Percentiles rank a stretch among this genome's conserved stretches.
Evolutionary conservation across 1,140 invertebrate genomes (phyloP).

Genomic region (Augochlora pura): DNA sequence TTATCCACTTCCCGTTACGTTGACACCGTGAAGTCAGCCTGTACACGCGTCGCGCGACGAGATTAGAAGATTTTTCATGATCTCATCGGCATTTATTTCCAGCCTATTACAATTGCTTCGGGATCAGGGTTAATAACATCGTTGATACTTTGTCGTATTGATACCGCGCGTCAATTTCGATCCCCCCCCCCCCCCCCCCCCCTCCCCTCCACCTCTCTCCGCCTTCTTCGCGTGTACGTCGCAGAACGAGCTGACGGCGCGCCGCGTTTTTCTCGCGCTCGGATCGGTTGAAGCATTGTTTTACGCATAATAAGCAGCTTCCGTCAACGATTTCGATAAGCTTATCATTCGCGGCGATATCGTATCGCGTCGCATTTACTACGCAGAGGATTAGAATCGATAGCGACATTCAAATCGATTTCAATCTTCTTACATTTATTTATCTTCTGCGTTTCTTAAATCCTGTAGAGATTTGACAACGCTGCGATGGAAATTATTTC

Average conservation of each 20-base stretch:
- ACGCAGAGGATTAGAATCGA: not conserved
- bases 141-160: conserved; percentile 12
- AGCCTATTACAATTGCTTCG: conserved; percentile 7
- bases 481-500: no score
- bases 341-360: not conserved
- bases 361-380: not conserved
- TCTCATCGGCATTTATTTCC: conserved; percentile 33
- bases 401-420: not conserved
- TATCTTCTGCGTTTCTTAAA: no score
- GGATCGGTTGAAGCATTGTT: conserved; percentile 16
- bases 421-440: no score
- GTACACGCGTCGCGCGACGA: not conserved
- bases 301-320: conserved; percentile 28
- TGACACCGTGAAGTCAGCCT: not conserved
- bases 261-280: not conserved
- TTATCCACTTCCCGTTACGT: conserved; percentile 14
- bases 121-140: conserved; percentile 47
- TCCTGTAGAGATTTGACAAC: no score
- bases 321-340: conserved; percentile 18
- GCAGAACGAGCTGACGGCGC: not conserved
- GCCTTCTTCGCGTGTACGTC: no score
- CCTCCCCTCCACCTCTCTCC: no score
- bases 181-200: not conserved
- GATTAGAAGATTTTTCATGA: conserved; percentile 31
- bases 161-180: not conserved